phyloP scores from a whole-genome alignment of 2,797 vertebrate genomes.

The Gadopsis bispinosus region DNA sequence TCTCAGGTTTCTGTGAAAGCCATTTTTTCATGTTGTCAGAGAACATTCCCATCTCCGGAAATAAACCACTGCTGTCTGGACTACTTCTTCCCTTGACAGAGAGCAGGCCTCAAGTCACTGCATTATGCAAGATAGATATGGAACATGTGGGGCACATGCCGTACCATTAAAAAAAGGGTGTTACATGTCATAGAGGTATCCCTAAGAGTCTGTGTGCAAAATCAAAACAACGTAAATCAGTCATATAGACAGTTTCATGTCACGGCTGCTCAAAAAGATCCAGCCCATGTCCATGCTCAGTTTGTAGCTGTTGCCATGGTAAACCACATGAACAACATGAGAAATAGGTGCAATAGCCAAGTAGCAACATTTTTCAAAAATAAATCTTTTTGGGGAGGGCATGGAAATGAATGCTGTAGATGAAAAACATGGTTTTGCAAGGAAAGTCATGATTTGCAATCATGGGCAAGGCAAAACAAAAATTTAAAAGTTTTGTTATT shows the following conservation, averaged over 20 bases:
- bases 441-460: neutral
- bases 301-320: constrained; percentile 12
- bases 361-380: neutral
- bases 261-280: neutral
- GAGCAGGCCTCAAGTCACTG: constrained; percentile 53
- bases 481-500: constrained; percentile 1
- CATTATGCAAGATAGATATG: constrained; percentile 56
- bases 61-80: constrained; percentile 41
- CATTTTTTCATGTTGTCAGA: constrained; percentile 6
- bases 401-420: neutral
- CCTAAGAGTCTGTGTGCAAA: neutral
- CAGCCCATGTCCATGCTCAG: neutral
- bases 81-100: constrained; percentile 52
- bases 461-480: neutral
- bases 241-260: neutral
- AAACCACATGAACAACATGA: neutral
- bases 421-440: constrained; percentile 10
- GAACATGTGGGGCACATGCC: constrained; percentile 55
- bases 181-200: neutral
- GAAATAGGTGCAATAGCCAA: neutral
- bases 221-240: constrained; percentile 12
- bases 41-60: constrained; percentile 36
- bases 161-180: constrained; percentile 44
- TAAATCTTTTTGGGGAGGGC: neutral
- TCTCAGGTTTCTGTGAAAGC: constrained; percentile 25